A percentile compares a stretch with the other conserved stretches of the same genome.
Conservation (phyloP, 2,888 invertebrate genomes). For the Lottia gigantea region DNA sequence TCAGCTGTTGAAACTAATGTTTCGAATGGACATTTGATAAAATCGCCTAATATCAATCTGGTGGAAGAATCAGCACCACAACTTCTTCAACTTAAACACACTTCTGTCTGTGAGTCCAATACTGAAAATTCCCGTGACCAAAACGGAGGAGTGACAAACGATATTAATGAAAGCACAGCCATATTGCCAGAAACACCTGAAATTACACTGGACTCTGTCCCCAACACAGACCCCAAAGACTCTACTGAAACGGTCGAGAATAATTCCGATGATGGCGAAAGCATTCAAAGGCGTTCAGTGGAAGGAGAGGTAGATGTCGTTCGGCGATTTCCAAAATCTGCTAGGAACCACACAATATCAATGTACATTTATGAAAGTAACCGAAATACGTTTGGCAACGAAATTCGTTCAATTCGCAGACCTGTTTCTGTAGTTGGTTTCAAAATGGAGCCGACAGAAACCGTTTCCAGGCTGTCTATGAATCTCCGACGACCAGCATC, state of each 20-base stretch:
- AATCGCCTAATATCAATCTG: background rate
- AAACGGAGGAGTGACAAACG: too few relatives aligned
- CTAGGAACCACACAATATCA: background rate
- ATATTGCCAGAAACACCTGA: too few relatives aligned
- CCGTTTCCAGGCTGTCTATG: background rate
- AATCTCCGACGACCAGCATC: background rate
- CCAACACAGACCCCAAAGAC: too few relatives aligned
- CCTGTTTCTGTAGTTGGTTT: slow-evolving; percentile 7
- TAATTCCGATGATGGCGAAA: too few relatives aligned
- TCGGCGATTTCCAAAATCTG: background rate
- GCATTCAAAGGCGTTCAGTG: too few relatives aligned
- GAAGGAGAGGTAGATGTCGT: background rate
- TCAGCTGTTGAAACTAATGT: background rate
- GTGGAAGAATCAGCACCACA: background rate
- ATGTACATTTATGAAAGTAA: slow-evolving; percentile 1
- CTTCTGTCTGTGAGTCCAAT: too few relatives aligned
- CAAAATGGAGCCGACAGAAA: background rate
- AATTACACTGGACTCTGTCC: too few relatives aligned
- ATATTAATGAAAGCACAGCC: too few relatives aligned
- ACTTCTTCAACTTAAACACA: too few relatives aligned
- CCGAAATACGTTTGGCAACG: background rate
- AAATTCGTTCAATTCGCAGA: background rate
- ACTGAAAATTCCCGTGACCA: too few relatives aligned
- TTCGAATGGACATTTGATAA: background rate
- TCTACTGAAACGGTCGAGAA: too few relatives aligned